These are phyloP conservation scores for Tauraco erythrolophus DNA, from an alignment of 2,113 vertebrate species.

Conservation along the genomic window DNA sequence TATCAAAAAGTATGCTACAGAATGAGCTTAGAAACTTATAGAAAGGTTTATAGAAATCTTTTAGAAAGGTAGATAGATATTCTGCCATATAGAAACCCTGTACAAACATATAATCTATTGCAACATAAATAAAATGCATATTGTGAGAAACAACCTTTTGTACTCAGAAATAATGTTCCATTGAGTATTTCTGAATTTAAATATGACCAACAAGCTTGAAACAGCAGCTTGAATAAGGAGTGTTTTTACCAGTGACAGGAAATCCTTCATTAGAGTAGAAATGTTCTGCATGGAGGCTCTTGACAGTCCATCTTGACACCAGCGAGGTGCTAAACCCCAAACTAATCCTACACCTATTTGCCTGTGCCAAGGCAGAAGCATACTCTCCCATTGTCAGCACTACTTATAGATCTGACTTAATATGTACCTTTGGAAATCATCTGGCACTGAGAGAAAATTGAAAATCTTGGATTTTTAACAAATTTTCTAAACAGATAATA, in stretches of 20 bases:
- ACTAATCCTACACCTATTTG: neutral
- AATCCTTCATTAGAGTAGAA: neutral
- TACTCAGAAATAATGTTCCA: neutral
- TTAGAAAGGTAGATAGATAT: too few species aligned
- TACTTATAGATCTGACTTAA: neutral
- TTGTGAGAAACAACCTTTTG: neutral
- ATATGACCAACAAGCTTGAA: neutral
- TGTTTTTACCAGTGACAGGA: neutral
- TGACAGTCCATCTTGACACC: neutral
- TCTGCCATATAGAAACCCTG: neutral
- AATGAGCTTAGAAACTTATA: neutral
- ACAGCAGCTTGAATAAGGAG: neutral
- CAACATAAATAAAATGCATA: fast-evolving
- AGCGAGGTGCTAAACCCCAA: neutral
- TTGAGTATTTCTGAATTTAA: neutral
- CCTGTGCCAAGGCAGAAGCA: neutral
- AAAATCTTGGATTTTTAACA: neutral
- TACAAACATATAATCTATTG: neutral
- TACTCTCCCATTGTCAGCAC: neutral
- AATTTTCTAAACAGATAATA: neutral
- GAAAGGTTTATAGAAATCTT: too few species aligned
- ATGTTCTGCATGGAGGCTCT: neutral
- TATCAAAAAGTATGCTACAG: neutral
- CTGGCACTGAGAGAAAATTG: neutral
- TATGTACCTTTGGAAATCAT: neutral